Base-by-base conservation (phyloP, 2,113 vertebrate species). In the Pongo abelii region DNA sequence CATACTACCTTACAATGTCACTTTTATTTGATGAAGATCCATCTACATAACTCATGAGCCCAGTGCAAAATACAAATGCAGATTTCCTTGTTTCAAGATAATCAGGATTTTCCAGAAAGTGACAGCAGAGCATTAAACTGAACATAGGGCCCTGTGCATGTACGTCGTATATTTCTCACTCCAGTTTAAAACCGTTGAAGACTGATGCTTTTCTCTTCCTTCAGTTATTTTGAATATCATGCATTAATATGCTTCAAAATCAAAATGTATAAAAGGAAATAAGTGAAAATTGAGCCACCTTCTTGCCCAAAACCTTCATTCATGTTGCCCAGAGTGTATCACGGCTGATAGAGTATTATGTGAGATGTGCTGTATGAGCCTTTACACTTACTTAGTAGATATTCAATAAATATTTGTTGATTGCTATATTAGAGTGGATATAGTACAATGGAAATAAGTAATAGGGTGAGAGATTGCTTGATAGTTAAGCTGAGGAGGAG, bases 151-250 rank as follows among this genome's bases (percentile, higher is more conserved):
- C 27, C 16, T 8, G 6, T 40, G 9, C 46, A 61, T 6, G 5
- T 84, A 0, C 4, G 32, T 55, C 46, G 6, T 61, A 52, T 87
- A 11, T 55, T 86, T 83, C 35, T 80, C 8, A 43, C 2, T 40
- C 10, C 40, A 87, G 40, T 10, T 89, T 79, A 70, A 92, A 50
- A 84, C 74, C 7, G 35, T 52, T 86, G 35, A 40, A 70, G 38
- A 32, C 22, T 78, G 40, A 83, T 52, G 30, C 4, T 4, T 20
- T 83, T 81, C 35, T 12, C 38, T 86, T 78, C 40, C 86, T 74
- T 88, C 52, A 57, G 32, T 35, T 43, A 48, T 81, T 85, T 89
- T 30, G 40, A 94, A 67, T 25, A 89, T n/a, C 50, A 59, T 43
- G 46, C 10, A 22, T 80, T 23, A 46, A 84, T 77, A 64, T 48